Base-by-base conservation (phyloP, 1,140 invertebrate species). In the Battus philenor region DNA sequence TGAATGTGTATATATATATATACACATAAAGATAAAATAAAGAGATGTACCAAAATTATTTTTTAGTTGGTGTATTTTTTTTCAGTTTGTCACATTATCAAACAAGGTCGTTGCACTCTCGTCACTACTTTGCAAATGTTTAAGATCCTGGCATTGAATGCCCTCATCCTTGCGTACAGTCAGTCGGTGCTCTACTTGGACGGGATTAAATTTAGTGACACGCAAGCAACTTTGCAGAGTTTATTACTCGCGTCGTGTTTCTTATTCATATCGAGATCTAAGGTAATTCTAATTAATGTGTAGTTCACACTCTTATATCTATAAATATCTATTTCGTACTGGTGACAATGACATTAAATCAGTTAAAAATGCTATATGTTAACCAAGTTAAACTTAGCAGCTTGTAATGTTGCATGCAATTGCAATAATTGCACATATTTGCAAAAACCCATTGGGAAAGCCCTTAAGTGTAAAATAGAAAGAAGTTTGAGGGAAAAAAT, bases 91-190 rank as follows among this genome's bases (percentile, higher is more conserved):
- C 96, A 99, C 81, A 95, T 99, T 12, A 99, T 99, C 54, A 99
- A 99, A 72, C 98, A 99, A 89, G 98, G 98, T 2, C 90, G 98
- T 20, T 99, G 98, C 81, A 99, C 98, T 0, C 86, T 99, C 24
- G 98, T 99, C 0, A 99, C 98, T 1, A 99, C 98, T 0, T 87
- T 99, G 26, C 98, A 99, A 86, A 99, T 99, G 98, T 99, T 99
- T 82, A 99, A 99, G 89, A 99, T 99, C 58, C 87, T 99, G 22
- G 98, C 98, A 0, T 81, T 99, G n/a, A 99, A 99, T 86, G 98
- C 98, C 0, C 89, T 99, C 0, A 96, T 99, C 45, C 87, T 98
- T 26, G 98, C 98, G 0, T 99, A 99, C 88, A 97, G 97, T 76
- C 98, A 99, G 84, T 99, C 97, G 13, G 98, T 99, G 4, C 88